A percentile compares a stretch with the other conserved stretches of the same genome.
These are phyloP conservation scores for Apodemia hepburni DNA, from an alignment of 2,888 invertebrate genomes.

Conservation along the genomic window DNA sequence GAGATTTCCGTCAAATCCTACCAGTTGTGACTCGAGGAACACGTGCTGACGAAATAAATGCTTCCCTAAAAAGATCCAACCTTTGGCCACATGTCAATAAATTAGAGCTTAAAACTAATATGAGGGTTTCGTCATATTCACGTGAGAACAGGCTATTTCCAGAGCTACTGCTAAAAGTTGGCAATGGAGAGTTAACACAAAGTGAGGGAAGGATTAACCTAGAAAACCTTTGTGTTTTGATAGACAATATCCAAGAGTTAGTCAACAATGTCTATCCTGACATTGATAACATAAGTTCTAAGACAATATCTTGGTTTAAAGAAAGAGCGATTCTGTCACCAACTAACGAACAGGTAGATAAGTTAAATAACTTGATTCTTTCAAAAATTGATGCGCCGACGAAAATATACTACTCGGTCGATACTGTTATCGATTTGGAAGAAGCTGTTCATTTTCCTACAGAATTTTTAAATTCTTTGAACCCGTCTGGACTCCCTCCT, in stretches of 20 bases:
- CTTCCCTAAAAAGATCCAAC: conserved; percentile 34
- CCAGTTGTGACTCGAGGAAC: conserved; percentile 36
- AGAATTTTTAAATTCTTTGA: conserved; percentile 31
- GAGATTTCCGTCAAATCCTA: conserved; percentile 36
- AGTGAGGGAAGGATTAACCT: too few species aligned
- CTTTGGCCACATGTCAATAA: conserved; percentile 34
- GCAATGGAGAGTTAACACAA: conserved; percentile 34
- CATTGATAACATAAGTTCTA: conserved; percentile 34
- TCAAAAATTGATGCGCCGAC: conserved; percentile 32
- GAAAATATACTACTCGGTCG: conserved; percentile 34
- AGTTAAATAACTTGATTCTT: conserved; percentile 34
- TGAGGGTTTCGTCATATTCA: conserved; percentile 26
- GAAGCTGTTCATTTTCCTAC: conserved; percentile 29
- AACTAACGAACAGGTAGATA: conserved; percentile 37
- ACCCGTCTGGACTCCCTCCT: conserved; percentile 31
- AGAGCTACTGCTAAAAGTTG: conserved; percentile 28
- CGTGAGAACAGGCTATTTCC: conserved; percentile 35
- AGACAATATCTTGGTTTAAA: conserved; percentile 34
- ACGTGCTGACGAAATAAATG: conserved; percentile 35
- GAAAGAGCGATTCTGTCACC: conserved; percentile 36
- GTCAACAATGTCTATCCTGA: conserved; percentile 34
- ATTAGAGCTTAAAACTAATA: conserved; percentile 34
- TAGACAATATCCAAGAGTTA: conserved; percentile 28
- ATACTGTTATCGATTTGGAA: conserved; percentile 34
- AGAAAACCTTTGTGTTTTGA: conserved; percentile 28